phyloP scores from a whole-genome alignment of 2,888 invertebrate genomes.

The Oegoconia quadripuncta region DNA sequence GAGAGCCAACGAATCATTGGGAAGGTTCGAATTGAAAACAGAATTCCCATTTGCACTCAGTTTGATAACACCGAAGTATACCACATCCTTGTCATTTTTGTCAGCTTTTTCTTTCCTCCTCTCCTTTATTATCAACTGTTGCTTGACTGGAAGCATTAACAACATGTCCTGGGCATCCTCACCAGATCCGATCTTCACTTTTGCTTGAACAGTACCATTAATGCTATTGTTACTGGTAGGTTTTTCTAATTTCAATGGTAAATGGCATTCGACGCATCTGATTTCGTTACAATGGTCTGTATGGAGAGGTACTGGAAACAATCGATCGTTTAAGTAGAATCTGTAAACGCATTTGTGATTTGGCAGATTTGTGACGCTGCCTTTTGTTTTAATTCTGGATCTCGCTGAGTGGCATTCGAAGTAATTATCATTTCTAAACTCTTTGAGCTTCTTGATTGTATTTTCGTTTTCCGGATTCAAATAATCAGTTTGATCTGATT shows the following conservation, averaged over 20 bases:
- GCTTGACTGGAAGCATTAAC: constrained; percentile 55
- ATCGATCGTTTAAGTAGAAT: constrained; percentile 76
- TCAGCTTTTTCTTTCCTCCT: constrained; percentile 35
- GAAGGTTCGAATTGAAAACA: constrained; percentile 43
- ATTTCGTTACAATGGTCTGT: constrained; percentile 62
- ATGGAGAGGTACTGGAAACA: constrained; percentile 75
- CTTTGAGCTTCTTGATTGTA: constrained; percentile 45
- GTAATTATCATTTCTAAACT: constrained; percentile 78
- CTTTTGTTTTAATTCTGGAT: constrained; percentile 42
- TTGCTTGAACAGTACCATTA: constrained; percentile 68
- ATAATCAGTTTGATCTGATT: constrained; percentile 32
- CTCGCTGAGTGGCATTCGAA: constrained; percentile 81
- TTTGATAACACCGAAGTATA: constrained; percentile 65
- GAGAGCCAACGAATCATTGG: constrained; percentile 58
- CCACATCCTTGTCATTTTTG: constrained; percentile 34
- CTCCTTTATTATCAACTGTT: constrained; percentile 56
- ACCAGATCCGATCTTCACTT: constrained; percentile 45
- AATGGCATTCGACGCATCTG: constrained; percentile 70
- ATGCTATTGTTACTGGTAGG: no score
- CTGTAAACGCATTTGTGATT: constrained; percentile 75
- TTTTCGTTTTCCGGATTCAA: constrained; percentile 35
- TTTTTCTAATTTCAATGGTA: constrained; percentile 48
- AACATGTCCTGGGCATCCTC: constrained; percentile 47
- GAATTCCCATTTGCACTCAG: constrained; percentile 50
- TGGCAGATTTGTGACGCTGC: constrained; percentile 36